Evolutionary conservation across 2,888 invertebrate genomes (phyloP).

Genomic region (Conops quadrifasciatus): DNA sequence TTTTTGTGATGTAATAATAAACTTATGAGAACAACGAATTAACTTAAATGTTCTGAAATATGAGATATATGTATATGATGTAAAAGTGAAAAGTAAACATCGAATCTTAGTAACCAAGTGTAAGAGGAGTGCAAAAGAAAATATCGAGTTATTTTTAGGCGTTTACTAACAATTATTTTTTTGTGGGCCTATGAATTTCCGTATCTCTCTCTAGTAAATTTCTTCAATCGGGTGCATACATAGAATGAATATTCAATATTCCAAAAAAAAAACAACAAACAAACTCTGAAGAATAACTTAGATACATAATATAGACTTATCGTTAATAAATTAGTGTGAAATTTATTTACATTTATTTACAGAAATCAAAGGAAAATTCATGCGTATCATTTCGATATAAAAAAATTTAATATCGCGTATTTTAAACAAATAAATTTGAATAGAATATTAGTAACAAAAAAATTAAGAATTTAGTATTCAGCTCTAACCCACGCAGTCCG

Average conservation of each 20-base stretch:
- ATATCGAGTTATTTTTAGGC: slow-evolving; percentile 44
- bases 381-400: too few species aligned
- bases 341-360: too few species aligned
- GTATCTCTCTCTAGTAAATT: not conserved
- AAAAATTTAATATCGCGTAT: too few species aligned
- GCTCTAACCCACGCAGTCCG: too few species aligned
- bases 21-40: slow-evolving; percentile 44
- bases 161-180: too few species aligned
- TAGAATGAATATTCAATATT: not conserved
- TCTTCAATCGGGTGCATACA: not conserved
- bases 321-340: too few species aligned
- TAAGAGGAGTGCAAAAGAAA: slow-evolving; percentile 25
- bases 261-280: not conserved
- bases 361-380: not conserved
- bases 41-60: slow-evolving; percentile 1
- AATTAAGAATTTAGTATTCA: too few species aligned
- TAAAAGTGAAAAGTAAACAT: slow-evolving; percentile 35
- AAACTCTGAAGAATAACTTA: not conserved
- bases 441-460: too few species aligned
- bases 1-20: too few species aligned
- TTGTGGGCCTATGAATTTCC: not conserved
- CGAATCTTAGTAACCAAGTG: slow-evolving; percentile 31
- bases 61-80: slow-evolving; percentile 3
- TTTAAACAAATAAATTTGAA: too few species aligned
- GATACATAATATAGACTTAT: too few species aligned